Conservation (phyloP, 2,888 invertebrate genomes). For the Cosmopolites sordidus region DNA sequence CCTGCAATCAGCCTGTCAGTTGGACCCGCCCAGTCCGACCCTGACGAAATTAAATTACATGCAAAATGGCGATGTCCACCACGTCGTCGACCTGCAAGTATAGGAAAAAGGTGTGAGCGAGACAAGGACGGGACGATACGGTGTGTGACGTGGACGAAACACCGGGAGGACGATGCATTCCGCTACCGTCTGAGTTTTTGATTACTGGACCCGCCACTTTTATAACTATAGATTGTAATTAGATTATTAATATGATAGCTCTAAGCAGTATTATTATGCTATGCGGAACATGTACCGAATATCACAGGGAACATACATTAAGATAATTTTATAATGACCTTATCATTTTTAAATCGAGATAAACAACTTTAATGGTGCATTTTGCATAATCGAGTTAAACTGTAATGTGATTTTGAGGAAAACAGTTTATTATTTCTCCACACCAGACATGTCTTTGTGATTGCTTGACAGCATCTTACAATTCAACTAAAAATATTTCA, state of each 20-base stretch:
- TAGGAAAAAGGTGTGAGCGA: too few species aligned
- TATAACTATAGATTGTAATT: slow-evolving; percentile 43
- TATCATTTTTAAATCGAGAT: slow-evolving; percentile 29
- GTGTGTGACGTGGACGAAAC: slow-evolving; percentile 10
- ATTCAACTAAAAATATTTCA: too few species aligned
- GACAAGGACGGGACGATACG: too few species aligned
- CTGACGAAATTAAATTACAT: slow-evolving; percentile 51
- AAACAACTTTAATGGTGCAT: slow-evolving; percentile 23
- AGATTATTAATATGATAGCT: slow-evolving; percentile 44
- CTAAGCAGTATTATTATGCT: slow-evolving; percentile 30
- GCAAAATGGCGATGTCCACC: slow-evolving; percentile 40
- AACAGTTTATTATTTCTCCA: slow-evolving; percentile 7
- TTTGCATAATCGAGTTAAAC: slow-evolving; percentile 28
- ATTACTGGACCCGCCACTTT: slow-evolving; percentile 41
- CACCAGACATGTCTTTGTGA: too few species aligned
- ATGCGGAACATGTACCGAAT: slow-evolving; percentile 28
- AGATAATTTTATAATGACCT: slow-evolving; percentile 28
- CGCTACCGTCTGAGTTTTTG: slow-evolving; percentile 43
- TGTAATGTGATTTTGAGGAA: slow-evolving; percentile 16
- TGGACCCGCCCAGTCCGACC: slow-evolving; percentile 48
- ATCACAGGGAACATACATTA: slow-evolving; percentile 22
- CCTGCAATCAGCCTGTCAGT: slow-evolving; percentile 50
- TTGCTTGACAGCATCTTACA: too few species aligned
- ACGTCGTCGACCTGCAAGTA: slow-evolving; percentile 31
- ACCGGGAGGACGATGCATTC: slow-evolving; percentile 28